Evolutionary conservation across 2,888 invertebrate species (phyloP).

Genomic region (Theodoxus fluviatilis): DNA sequence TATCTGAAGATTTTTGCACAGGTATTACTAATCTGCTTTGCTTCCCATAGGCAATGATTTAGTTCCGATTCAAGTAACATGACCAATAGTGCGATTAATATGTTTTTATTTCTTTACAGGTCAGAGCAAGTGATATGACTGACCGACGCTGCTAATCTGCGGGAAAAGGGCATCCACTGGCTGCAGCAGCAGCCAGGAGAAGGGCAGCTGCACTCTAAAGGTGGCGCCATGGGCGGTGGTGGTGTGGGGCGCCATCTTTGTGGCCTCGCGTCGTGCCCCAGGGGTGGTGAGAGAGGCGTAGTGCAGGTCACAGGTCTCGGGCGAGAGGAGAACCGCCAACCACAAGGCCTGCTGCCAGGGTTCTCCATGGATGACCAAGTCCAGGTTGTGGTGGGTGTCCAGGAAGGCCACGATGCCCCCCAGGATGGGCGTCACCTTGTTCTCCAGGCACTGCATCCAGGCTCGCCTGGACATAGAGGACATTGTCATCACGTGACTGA

Average conservation of each 20-base stretch:
- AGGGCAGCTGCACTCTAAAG: constrained; percentile 45
- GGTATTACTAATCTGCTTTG: too few species aligned
- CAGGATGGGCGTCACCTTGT: constrained; percentile 50
- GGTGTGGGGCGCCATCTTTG: constrained; percentile 44
- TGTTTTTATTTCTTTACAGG: too few species aligned
- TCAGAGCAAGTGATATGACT: background rate
- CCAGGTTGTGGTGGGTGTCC: constrained; percentile 56
- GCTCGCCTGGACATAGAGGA: constrained; percentile 46
- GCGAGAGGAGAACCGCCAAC: constrained; percentile 42
- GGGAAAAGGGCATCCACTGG: constrained; percentile 30
- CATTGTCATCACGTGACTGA: background rate
- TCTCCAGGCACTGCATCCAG: constrained; percentile 45
- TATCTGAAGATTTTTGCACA: too few species aligned
- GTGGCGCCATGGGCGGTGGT: constrained; percentile 39
- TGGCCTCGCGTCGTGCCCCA: constrained; percentile 38
- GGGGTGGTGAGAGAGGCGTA: constrained; percentile 42
- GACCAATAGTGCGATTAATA: too few species aligned
- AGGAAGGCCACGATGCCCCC: constrained; percentile 53
- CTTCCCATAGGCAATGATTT: too few species aligned
- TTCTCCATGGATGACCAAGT: too few species aligned
- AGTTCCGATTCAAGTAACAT: too few species aligned
- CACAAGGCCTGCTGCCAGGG: constrained; percentile 43
- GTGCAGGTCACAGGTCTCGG: constrained; percentile 36
- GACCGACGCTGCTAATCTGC: background rate
- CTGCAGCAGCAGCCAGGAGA: constrained; percentile 51